Evolutionary conservation across 2,113 vertebrate species (phyloP).

Genomic region (Brienomyrus longianalis): DNA sequence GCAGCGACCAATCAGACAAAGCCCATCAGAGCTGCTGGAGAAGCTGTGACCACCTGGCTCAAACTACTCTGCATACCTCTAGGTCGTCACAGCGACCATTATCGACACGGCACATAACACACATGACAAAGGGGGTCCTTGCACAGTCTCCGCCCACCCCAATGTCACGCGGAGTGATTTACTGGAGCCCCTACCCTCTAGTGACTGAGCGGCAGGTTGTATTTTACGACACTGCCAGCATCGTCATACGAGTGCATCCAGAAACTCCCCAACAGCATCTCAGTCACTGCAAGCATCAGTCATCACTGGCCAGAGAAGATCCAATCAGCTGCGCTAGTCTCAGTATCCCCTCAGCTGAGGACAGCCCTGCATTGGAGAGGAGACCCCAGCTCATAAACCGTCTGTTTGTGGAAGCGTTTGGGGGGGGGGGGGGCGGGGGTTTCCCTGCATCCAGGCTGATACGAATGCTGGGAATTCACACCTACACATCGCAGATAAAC

Average conservation of each 20-base stretch:
- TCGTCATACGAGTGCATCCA: neutral
- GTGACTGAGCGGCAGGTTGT: neutral
- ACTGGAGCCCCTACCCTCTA: neutral
- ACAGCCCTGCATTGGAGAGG: neutral
- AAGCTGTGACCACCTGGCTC: neutral
- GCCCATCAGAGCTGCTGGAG: neutral
- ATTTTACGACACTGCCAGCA: neutral
- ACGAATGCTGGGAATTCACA: neutral
- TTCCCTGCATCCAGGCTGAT: neutral
- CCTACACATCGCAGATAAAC: neutral
- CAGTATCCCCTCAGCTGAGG: neutral
- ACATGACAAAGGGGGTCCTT: neutral
- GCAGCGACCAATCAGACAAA: neutral
- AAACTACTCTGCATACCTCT: neutral
- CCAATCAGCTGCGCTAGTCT: neutral
- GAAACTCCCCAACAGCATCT: neutral
- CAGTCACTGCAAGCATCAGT: neutral
- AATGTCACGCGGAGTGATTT: neutral
- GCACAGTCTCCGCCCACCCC: neutral
- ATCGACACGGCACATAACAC: neutral
- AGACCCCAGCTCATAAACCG: neutral
- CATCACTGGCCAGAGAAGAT: neutral
- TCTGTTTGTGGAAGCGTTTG: neutral
- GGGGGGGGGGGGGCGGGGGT: neutral
- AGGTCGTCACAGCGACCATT: neutral